Percentiles rank a stretch among this genome's conserved stretches.
Conservation (phyloP, 1,140 invertebrate species). For the Pseudomyrmex pallidus region DNA sequence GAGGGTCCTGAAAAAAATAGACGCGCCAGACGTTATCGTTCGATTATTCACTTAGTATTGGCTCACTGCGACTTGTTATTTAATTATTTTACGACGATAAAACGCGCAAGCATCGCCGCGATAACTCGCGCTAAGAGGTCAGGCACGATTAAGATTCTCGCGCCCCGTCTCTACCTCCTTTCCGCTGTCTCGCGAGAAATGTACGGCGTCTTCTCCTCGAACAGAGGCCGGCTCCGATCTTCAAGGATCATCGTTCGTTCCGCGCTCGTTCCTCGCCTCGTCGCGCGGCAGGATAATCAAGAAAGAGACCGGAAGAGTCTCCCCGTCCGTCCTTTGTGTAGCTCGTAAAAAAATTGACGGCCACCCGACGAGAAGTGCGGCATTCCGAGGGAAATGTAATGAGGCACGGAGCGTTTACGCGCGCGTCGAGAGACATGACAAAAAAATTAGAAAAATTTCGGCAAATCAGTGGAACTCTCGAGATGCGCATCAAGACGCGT, state of each 20-base stretch:
- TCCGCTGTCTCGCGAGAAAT: constrained; percentile 55
- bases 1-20: constrained; percentile 32
- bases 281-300: constrained; percentile 56
- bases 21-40: constrained; percentile 69
- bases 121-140: constrained; percentile 75
- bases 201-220: constrained; percentile 35
- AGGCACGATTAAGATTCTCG: constrained; percentile 75
- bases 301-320: constrained; percentile 60
- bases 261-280: constrained; percentile 28
- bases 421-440: too few species aligned
- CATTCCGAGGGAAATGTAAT: constrained; percentile 11
- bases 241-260: constrained; percentile 59
- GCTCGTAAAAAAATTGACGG: constrained; percentile 37
- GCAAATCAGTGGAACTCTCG: too few species aligned
- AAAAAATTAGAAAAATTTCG: too few species aligned
- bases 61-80: constrained; percentile 77
- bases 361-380: neutral
- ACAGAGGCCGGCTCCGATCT: constrained; percentile 40
- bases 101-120: constrained; percentile 59
- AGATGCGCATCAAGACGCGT: too few species aligned
- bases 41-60: constrained; percentile 78
- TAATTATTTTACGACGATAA: constrained; percentile 80
- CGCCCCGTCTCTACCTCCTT: constrained; percentile 37
- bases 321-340: constrained; percentile 54
- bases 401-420: too few species aligned